Percentiles rank a stretch among this genome's conserved stretches.
Evolutionary conservation across 2,888 invertebrate species (phyloP).

Genomic region (Clusia tigrina): DNA sequence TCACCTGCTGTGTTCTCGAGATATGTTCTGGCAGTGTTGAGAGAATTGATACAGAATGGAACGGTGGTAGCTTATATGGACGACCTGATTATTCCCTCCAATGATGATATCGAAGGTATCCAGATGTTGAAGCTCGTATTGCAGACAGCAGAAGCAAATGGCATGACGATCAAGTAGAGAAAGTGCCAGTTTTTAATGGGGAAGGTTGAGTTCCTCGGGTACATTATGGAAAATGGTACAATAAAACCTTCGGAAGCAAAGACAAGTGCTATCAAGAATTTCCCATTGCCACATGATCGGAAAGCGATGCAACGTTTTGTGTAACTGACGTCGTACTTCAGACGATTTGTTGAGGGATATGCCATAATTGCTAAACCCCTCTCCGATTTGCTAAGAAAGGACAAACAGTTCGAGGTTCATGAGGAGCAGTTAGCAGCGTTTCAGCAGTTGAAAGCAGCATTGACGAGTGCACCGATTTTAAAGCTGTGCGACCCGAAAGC

Average conservation of each 20-base stretch:
- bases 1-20: slow-evolving; percentile 32
- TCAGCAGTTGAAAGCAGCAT: slow-evolving; percentile 24
- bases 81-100: slow-evolving; percentile 33
- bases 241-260: slow-evolving; percentile 26
- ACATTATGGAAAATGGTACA: slow-evolving; percentile 26
- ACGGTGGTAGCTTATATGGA: slow-evolving; percentile 32
- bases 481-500: slow-evolving; percentile 33
- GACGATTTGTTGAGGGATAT: slow-evolving; percentile 24
- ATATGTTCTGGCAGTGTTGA: slow-evolving; percentile 28
- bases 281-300: slow-evolving; percentile 23
- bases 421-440: slow-evolving; percentile 28
- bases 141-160: slow-evolving; percentile 21
- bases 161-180: slow-evolving; percentile 32
- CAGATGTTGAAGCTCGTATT: slow-evolving; percentile 25
- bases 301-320: slow-evolving; percentile 32
- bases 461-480: slow-evolving; percentile 33
- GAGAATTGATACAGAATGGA: slow-evolving; percentile 31
- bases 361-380: slow-evolving; percentile 23
- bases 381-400: slow-evolving; percentile 34
- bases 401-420: slow-evolving; percentile 28
- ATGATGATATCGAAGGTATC: slow-evolving; percentile 29
- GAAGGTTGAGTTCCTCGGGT: slow-evolving; percentile 30
- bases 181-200: slow-evolving; percentile 36
- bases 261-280: slow-evolving; percentile 21
- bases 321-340: slow-evolving; percentile 33